phyloP scores from a whole-genome alignment of 1,140 invertebrate genomes.

The Diorhabda elongata region DNA sequence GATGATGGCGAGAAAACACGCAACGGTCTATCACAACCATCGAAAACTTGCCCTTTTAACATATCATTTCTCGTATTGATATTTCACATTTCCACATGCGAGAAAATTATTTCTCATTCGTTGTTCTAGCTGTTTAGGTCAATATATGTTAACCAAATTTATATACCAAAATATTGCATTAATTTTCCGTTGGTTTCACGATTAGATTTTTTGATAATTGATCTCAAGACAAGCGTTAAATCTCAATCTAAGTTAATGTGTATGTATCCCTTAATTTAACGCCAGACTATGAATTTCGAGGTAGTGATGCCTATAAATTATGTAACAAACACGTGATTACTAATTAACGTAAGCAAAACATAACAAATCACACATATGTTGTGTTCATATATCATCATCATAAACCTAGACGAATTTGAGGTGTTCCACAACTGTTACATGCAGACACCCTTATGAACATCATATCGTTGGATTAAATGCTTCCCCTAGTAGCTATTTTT shows the following conservation, averaged over 20 bases:
- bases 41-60: neutral
- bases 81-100: neutral
- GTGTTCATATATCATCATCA: neutral
- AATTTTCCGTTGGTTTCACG: too few relatives aligned
- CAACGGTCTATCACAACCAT: neutral
- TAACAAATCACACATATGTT: slow-evolving; percentile 2
- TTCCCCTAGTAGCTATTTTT: too few relatives aligned
- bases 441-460: neutral
- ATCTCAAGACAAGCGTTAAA: too few relatives aligned
- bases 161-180: too few relatives aligned
- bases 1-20: neutral
- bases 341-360: neutral
- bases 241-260: too few relatives aligned
- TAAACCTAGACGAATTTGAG: slow-evolving; percentile 2
- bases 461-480: too few relatives aligned
- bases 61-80: slow-evolving; percentile 1
- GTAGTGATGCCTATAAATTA: neutral
- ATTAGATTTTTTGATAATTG: too few relatives aligned
- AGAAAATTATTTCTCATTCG: neutral
- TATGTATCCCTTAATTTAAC: neutral
- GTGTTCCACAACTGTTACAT: neutral
- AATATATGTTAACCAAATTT: too few relatives aligned
- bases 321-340: neutral
- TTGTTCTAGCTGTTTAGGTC: neutral
- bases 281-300: neutral